Evolutionary conservation across 1,140 invertebrate species (phyloP), one percentile per base, ranked within the genome.

Genomic region (Cotesia vestalis): DNA sequence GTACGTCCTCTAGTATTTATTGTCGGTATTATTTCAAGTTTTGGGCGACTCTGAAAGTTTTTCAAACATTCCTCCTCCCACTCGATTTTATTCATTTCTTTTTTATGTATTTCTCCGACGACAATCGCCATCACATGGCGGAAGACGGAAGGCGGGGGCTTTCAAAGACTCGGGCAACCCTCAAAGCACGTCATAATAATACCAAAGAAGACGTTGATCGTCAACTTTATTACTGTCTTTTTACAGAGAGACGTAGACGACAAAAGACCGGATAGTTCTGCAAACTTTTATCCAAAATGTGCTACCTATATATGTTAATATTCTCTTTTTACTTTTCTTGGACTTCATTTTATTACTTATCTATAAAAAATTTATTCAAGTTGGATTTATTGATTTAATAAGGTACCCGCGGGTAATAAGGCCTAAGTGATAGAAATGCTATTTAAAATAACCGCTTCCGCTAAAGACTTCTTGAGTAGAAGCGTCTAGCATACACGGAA

Each of bases 141-240:
- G 27, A 27, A 27, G 27, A 27, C 27, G 27, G 27, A 27, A 27
- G 27, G 27, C 27, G 27, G 27, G 36, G 60, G 59, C 34, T 14
- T 36, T 12, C 34, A 62, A 62, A 62, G 60, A 14, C 14, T 8
- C 34, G 36, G 12, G 36, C 60, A 62, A 38, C 36, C 60, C 60
- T 40, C 60, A 62, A 35, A 62, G 27, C 27, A 62, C 36, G 60
- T 27, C 27, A 62, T 62, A 62, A 62, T 62, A 36, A 35, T 62
- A 20, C 8, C n/a, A 14, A 20, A 20, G 36, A 35, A 36, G 60
- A 62, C 60, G 34, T 6, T 62, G 27, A 62, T 62, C 60, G 60
- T 62, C 27, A 40, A 62, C 60, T 62, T 62, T 62, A 62, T 62
- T 62, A 62, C 60, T 27, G 59, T 60, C 60, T 62, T 36, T 14